Evolutionary conservation across 2,888 invertebrate species (phyloP), one percentile per base, ranked within the genome.

Genomic region (Psylliodes chrysocephalus): DNA sequence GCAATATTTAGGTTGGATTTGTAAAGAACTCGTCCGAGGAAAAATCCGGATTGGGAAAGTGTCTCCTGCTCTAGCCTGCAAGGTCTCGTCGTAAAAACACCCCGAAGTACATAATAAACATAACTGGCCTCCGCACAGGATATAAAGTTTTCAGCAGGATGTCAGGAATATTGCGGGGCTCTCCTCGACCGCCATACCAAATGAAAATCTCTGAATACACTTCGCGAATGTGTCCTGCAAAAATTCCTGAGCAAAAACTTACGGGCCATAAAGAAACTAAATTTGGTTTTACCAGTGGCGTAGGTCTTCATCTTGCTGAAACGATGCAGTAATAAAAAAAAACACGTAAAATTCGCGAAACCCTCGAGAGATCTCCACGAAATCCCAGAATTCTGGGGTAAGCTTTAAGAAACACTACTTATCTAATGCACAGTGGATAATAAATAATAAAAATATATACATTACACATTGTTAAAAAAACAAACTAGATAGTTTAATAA

Each of bases 61-160:
- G 14, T 52, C 52, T 28, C 15, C 14, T 15, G 10, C 15, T 54
- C 40, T n/a, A n/a, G n/a, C 10, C 12, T 10, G 30, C 15, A 54
- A 38, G 15, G 40, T 38, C 40, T 7, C 54, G 8, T 40, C 54
- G 42, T 54, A 54, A 54, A 54, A 40, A 40, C 19, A 40, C 8
- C 54, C 54, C 40, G 40, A 54, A 54, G 40, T 54, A 54, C 42
- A 54, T 40, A 54, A 54, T 54, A 54, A 54, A 54, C 54, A 54
- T 54, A 54, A 54, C 54, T 40, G 54, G 54, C 22, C 54, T 40
- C 28, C 15, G 17, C 40, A 54, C 40, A 54, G 54, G 54, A 54
- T 54, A 54, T 25, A 54, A 40, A 54, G 40, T 54, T 54, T 54
- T 42, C 40, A 33, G 40, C 54, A 54, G 54, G 54, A 54, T 54